Conservation (phyloP, 2,797 vertebrate genomes). For the Pantherophis vulpinus region DNA sequence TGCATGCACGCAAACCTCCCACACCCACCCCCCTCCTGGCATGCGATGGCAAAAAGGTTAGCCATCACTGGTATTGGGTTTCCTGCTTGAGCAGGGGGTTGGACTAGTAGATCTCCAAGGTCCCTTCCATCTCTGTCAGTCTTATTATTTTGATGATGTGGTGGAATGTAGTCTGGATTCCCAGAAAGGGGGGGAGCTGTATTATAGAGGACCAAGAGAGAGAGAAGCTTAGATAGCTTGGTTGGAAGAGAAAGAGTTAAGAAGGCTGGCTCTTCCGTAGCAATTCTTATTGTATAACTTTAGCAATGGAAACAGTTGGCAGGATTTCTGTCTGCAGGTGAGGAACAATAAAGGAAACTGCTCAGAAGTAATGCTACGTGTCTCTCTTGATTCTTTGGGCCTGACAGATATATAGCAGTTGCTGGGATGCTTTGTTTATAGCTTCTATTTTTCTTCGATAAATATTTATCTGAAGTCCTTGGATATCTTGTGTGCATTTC, state of each 20-base stretch:
- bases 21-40: no score
- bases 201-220: neutral
- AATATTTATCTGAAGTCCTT: neutral
- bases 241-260: neutral
- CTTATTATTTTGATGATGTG: neutral
- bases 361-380: neutral
- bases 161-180: neutral
- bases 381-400: neutral
- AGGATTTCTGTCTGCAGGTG: neutral
- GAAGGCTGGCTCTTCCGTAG: neutral
- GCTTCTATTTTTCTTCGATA: neutral
- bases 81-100: neutral
- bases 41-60: no score
- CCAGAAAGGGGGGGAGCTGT: no score
- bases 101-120: neutral
- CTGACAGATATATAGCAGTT: neutral
- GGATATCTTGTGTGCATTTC: neutral
- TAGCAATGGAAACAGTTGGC: neutral
- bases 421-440: neutral
- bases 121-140: neutral
- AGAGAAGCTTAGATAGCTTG: neutral
- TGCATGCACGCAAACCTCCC: no score
- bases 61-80: neutral
- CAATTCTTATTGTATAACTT: neutral
- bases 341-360: neutral